Conservation (phyloP, 2,113 vertebrate species). For the Festucalex cinctus region DNA sequence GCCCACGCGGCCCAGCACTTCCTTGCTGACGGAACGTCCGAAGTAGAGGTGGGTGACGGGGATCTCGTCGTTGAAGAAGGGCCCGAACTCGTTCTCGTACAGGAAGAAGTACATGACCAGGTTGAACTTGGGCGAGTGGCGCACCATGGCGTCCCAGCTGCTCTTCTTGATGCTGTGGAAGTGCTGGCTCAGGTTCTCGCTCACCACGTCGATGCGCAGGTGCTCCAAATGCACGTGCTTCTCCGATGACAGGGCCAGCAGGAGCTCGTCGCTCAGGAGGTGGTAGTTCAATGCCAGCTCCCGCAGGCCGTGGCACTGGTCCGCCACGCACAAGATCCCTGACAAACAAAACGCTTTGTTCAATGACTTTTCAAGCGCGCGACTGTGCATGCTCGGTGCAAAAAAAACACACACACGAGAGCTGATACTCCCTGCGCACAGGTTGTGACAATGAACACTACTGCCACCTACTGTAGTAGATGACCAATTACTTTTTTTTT, state of each 20-base stretch:
- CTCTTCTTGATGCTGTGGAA: conserved; percentile 94
- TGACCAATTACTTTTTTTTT: too few relatives aligned
- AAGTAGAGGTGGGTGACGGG: conserved; percentile 97
- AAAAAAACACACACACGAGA: not conserved
- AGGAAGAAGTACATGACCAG: conserved; percentile 99
- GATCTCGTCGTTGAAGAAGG: conserved; percentile 91
- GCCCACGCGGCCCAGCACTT: conserved; percentile 91
- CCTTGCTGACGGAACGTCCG: conserved; percentile 94
- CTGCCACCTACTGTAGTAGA: too few relatives aligned
- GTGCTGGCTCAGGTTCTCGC: conserved; percentile 92
- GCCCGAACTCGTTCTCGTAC: conserved; percentile 94
- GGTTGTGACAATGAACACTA: too few relatives aligned
- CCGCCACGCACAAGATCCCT: conserved; percentile 79
- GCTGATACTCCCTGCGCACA: too few relatives aligned
- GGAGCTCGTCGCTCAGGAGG: conserved; percentile 87
- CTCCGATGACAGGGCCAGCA: conserved; percentile 93
- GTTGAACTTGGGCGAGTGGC: conserved; percentile 94
- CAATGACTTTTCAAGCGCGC: not conserved
- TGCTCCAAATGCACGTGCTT: conserved; percentile 94
- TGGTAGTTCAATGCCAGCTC: conserved; percentile 94
- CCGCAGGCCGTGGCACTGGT: conserved; percentile 92
- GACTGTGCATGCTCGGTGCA: not conserved
- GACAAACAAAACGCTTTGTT: not conserved
- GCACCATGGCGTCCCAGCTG: conserved; percentile 98
- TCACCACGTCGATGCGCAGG: conserved; percentile 95